Evolutionary conservation across 2,888 invertebrate genomes (phyloP), one percentile per base, ranked within the genome.

Genomic region (Machimus rusticus): DNA sequence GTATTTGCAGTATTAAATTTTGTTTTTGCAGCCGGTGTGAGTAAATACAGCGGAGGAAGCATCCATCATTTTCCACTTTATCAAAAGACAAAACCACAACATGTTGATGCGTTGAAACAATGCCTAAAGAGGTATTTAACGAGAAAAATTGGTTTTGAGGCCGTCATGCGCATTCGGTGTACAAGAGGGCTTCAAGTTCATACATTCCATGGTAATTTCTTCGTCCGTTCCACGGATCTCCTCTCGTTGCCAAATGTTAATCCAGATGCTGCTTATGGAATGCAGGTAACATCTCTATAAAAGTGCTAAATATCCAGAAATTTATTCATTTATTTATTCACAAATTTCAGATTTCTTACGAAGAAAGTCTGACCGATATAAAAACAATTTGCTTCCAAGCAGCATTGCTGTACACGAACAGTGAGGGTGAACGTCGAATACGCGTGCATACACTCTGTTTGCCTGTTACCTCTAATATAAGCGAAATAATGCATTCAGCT

Each of bases 171-270:
- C 90, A 96, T 99, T 89, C 94, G 99, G 6, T 99, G 99, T 91
- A 98, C 99, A 1, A 95, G 96, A 91, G 99, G 99, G 19, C 94
- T 99, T 87, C 95, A 97, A 37, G 98, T 99, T 90, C 99, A 99
- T 93, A 98, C 99, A 91, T 99, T 99, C 95, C 99, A 99, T 93
- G 99, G 99, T 66, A 99, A 99, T 93, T 99, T 99, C 95, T 99
- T 99, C 93, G 99, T 99, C 82, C 95, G 99, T 4, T 99, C 99
- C 0, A 99, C 99, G 4, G 99, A 99, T 93, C 94, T 99, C 87
- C 94, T 99, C 87, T 98, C 98, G 14, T 93, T 99, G 90, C 99
- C 99, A 57, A 99, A 99, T 93, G 96, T 99, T 88, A 99, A 99
- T 91, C 99, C 99, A 0, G 99, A 99, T 93, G 97, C 98, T 5